phyloP scores from a whole-genome alignment of 2,113 vertebrate genomes.

The Rhea pennata region DNA sequence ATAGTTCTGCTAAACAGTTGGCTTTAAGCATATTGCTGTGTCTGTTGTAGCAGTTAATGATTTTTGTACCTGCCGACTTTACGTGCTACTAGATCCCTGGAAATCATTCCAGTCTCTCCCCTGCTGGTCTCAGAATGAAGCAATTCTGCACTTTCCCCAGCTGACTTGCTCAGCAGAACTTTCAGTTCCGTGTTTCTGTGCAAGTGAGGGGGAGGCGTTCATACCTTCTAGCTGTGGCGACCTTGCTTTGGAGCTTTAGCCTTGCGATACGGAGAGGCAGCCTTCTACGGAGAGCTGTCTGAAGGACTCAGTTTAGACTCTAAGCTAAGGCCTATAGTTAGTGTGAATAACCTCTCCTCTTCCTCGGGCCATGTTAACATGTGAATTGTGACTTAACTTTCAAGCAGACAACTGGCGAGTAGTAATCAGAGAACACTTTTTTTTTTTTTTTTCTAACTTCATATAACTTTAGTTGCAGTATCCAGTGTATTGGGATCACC shows the following conservation, averaged over 20 bases:
- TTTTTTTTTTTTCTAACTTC: not conserved
- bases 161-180: not conserved
- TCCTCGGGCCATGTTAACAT: not conserved
- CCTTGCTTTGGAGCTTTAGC: not conserved
- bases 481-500: constrained; percentile 96
- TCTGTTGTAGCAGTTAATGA: not conserved
- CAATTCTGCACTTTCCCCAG: not conserved
- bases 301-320: no score
- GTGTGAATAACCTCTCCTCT: not conserved
- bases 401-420: not conserved
- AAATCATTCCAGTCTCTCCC: not conserved
- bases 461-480: constrained; percentile 87
- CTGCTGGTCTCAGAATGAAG: not conserved
- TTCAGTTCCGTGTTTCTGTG: not conserved
- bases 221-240: not conserved
- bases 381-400: not conserved
- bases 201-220: not conserved
- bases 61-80: not conserved
- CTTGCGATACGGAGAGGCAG: not conserved
- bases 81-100: accelerated
- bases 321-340: not conserved
- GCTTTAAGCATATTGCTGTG: not conserved
- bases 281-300: no score
- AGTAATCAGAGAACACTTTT: not conserved
- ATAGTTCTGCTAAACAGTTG: not conserved